Evolutionary conservation across 2,888 invertebrate species (phyloP).

Genomic region (Polymixis flavicincta): DNA sequence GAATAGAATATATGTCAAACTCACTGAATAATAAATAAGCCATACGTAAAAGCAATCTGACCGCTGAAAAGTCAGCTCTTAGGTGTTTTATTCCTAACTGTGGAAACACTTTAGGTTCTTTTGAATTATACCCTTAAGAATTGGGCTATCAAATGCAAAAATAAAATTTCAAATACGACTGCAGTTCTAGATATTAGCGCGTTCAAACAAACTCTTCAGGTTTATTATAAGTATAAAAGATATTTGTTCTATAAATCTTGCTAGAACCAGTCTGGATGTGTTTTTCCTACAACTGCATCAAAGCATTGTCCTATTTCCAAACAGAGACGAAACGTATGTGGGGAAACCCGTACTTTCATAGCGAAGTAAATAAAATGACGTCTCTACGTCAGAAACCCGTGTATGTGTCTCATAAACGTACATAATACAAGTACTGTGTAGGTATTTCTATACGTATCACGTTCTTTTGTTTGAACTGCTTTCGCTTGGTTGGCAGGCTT

Average conservation of each 20-base stretch:
- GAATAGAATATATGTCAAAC: no score
- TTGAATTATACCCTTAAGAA: neutral
- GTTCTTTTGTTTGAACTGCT: constrained; percentile 29
- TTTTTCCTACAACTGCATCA: constrained; percentile 20
- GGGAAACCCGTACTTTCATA: constrained; percentile 45
- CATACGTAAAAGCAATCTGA: neutral
- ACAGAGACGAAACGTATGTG: constrained; percentile 15
- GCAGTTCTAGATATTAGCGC: no score
- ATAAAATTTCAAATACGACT: no score
- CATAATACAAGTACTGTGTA: constrained; percentile 19
- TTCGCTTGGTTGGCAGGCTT: constrained; percentile 3
- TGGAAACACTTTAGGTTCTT: neutral
- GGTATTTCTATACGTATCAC: constrained; percentile 28
- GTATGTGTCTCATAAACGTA: constrained; percentile 14
- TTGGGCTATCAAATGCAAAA: no score
- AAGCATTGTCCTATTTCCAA: constrained; percentile 23
- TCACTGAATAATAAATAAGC: no score
- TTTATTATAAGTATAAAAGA: neutral
- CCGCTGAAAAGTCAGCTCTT: no score
- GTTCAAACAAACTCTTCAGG: no score
- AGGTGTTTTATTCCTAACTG: no score
- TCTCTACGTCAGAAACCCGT: constrained; percentile 1
- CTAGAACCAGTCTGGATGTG: neutral
- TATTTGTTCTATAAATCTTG: neutral
- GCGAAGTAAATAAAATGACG: constrained; percentile 17